Percentiles rank a stretch among this genome's conserved stretches.
These are phyloP conservation scores for Ranitomeya imitator DNA, from an alignment of 2,113 vertebrate species.

Conservation along the genomic window DNA sequence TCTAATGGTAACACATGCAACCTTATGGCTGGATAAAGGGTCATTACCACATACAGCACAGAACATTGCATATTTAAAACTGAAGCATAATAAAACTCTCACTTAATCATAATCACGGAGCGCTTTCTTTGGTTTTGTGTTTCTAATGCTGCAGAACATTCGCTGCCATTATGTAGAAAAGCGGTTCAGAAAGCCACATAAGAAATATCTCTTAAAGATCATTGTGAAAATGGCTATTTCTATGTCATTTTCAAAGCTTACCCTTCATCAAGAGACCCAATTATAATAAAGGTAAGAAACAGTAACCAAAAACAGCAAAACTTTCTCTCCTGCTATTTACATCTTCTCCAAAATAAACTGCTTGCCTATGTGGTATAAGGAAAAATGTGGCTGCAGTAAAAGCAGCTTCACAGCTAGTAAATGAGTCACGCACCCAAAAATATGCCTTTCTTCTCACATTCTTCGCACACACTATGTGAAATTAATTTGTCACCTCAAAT, in stretches of 20 bases:
- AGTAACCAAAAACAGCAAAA: not conserved
- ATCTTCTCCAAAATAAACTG: constrained; percentile 34
- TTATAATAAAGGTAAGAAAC: not conserved
- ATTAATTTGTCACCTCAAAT: constrained; percentile 29
- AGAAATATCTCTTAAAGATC: not conserved
- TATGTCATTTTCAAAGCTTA: not conserved
- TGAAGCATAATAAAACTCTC: too few relatives aligned
- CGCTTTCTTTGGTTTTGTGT: too few relatives aligned
- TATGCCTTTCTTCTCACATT: constrained; percentile 24
- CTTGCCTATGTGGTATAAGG: constrained; percentile 26
- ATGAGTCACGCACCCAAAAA: constrained; percentile 28
- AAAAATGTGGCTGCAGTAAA: constrained; percentile 13
- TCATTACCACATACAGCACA: not conserved
- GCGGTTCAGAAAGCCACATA: too few relatives aligned
- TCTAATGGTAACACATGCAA: not conserved
- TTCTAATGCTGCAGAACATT: too few relatives aligned
- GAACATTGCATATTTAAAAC: not conserved
- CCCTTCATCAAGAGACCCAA: not conserved
- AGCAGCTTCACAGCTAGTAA: constrained; percentile 25
- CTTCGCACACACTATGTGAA: constrained; percentile 17
- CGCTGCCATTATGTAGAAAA: too few relatives aligned
- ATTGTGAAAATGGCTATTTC: not conserved
- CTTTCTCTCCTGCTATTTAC: not conserved
- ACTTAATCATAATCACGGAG: too few relatives aligned
- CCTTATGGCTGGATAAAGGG: not conserved